A percentile compares a stretch with the other conserved stretches of the same genome.
phyloP scores from a whole-genome alignment of 2,888 invertebrate species.

The Sinohyriopsis cumingii region DNA sequence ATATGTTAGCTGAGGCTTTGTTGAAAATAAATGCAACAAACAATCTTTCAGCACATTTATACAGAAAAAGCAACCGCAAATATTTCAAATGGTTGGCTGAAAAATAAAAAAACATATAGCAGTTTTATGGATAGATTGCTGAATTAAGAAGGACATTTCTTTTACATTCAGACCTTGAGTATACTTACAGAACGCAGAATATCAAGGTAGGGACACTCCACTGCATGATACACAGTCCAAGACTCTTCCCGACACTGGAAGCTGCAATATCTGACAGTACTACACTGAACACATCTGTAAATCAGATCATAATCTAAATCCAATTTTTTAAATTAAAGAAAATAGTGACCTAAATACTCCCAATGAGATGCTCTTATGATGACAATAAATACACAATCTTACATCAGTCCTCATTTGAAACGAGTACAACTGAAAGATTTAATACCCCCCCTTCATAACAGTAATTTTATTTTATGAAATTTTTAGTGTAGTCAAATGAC shows the following conservation, averaged over 20 bases:
- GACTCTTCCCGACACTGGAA: slow-evolving; percentile 46
- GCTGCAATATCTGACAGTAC: slow-evolving; percentile 57
- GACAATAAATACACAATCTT: too few species aligned
- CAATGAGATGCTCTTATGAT: too few species aligned
- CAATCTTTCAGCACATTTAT: too few species aligned
- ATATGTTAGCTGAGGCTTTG: too few species aligned
- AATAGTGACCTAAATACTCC: too few species aligned
- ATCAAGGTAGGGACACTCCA: slow-evolving; percentile 61
- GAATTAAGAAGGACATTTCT: background rate
- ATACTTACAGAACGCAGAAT: slow-evolving; percentile 63
- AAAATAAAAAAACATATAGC: background rate
- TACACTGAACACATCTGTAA: slow-evolving; percentile 56
- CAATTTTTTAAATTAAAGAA: too few species aligned
- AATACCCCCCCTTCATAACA: background rate
- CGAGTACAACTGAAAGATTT: background rate
- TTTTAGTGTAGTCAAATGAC: too few species aligned
- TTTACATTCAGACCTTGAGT: background rate
- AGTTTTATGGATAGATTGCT: background rate
- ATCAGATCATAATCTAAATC: background rate
- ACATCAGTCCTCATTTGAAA: background rate
- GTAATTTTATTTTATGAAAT: background rate
- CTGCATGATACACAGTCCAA: slow-evolving; percentile 58
- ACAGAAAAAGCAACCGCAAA: too few species aligned
- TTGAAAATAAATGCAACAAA: too few species aligned
- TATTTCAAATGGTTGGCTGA: too few species aligned